These are phyloP conservation scores for Cybosia mesomella DNA, from an alignment of 2,888 invertebrate species.

Conservation along the genomic window DNA sequence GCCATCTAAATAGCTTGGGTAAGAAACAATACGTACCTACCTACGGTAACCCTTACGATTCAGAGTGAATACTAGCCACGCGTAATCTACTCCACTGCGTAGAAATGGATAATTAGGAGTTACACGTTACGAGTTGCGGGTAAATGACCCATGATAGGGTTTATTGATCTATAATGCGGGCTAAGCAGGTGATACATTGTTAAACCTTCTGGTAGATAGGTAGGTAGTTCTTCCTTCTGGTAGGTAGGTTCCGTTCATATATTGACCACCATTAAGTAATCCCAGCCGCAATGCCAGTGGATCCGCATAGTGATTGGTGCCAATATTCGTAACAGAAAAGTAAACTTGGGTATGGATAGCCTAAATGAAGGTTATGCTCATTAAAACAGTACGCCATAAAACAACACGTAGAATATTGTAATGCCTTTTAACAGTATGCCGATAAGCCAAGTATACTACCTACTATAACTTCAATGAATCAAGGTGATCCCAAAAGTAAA, in stretches of 20 bases:
- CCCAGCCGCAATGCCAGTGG: not conserved
- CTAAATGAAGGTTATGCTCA: not conserved
- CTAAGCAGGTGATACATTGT: not conserved
- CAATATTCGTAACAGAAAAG: not conserved
- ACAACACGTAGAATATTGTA: no score
- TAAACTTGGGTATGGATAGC: no score
- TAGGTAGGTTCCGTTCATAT: not conserved
- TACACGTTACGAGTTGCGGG: not conserved
- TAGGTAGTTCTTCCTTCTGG: no score
- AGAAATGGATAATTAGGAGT: not conserved
- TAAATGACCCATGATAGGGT: not conserved
- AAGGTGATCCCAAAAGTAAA: no score
- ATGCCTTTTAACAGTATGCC: no score
- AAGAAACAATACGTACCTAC: no score
- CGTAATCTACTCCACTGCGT: no score
- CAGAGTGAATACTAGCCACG: not conserved
- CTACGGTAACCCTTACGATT: not conserved
- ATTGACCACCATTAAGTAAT: not conserved
- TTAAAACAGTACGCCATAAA: no score
- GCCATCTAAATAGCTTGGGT: no score
- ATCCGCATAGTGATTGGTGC: not conserved
- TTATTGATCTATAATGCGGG: not conserved
- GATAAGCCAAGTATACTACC: no score
- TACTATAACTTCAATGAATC: no score
- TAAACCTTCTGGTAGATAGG: not conserved